Percentiles rank a stretch among this genome's conserved stretches.
These are phyloP conservation scores for Brachypalpus laphriformis DNA, from an alignment of 2,888 invertebrate genomes.

Conservation along the genomic window DNA sequence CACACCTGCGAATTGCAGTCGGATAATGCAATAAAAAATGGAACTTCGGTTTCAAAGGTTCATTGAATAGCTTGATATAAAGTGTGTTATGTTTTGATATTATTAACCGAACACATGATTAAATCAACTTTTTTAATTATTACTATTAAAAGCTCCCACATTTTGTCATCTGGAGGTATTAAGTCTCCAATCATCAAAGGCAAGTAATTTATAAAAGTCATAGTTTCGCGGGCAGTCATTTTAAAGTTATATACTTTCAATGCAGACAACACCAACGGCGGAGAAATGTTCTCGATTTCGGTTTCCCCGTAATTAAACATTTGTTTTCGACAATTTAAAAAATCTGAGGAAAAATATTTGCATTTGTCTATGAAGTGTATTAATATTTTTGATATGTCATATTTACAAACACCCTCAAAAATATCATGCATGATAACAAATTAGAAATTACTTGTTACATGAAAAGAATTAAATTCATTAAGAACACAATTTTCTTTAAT, in stretches of 20 bases:
- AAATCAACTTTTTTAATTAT: too few relatives aligned
- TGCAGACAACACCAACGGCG: conserved; percentile 24
- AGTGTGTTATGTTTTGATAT: too few relatives aligned
- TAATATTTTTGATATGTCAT: conserved; percentile 25
- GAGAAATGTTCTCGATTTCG: conserved; percentile 59
- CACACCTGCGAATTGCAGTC: too few relatives aligned
- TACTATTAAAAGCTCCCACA: too few relatives aligned
- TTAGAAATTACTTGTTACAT: conserved; percentile 42
- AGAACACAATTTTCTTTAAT: conserved; percentile 33
- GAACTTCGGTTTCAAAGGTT: too few relatives aligned
- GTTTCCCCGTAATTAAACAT: conserved; percentile 55
- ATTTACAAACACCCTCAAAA: conserved; percentile 22
- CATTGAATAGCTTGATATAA: too few relatives aligned
- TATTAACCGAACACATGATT: too few relatives aligned
- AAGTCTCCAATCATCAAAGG: conserved; percentile 57
- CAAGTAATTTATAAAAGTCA: conserved; percentile 49
- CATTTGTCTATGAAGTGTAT: conserved; percentile 53
- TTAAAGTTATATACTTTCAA: conserved; percentile 50
- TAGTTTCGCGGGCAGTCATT: conserved; percentile 59
- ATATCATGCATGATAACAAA: conserved; percentile 53
- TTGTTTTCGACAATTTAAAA: conserved; percentile 23
- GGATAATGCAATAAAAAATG: too few relatives aligned
- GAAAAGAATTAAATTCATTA: conserved; percentile 32
- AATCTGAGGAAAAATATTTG: too few relatives aligned
- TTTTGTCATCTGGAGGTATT: conserved; percentile 36